Evolutionary conservation across 2,113 vertebrate species (phyloP), one percentile per base, ranked within the genome.

Genomic region (Fregetta grallaria): DNA sequence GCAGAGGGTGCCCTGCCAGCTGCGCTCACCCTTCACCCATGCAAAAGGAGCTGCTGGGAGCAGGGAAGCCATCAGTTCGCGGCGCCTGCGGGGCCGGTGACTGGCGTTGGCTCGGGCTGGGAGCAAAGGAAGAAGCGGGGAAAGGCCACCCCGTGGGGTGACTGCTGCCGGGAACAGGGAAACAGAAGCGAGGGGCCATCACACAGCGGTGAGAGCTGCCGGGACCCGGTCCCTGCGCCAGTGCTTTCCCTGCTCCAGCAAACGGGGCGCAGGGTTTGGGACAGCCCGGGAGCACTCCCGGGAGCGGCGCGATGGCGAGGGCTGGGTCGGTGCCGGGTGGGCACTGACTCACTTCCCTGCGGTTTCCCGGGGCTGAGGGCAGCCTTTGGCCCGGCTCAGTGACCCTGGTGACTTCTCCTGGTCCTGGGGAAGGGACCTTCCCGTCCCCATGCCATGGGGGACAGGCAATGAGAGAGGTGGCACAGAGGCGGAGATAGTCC

Each of bases 91-190:
- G 26, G 50, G 56, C n/a, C 3, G 6, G n/a, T 38, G 10, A 55
- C 34, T 0, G 4, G 42, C 0, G 1, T 91, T 66, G 16, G 42
- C 74, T 15, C 4, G 7, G 2, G 61, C 56, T 66, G 6, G 19
- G 63, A 45, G 50, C 23, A 23, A 96, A 96, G 92, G 73, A 78
- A 81, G 97, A 97, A 97, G 90, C 19, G 7, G 44, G 44, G 40
- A 94, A 75, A 36, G 5, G 13, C 67, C 55, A 56, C 38, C 34
- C 30, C 8, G 2, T 7, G 73, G 88, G 90, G 74, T 23, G 63
- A 67, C 59, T 5, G 0, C 80, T 50, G 79, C 47, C 62, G 92
- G 96, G 93, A 97, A 93, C 91, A 70, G 56, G 22, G 16, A 55
- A 34, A 40, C 13, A 95, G 95, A 88, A 93, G 42, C 2, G 1